Conservation (phyloP, 2,888 invertebrate genomes). For the Drosophila histrio region DNA sequence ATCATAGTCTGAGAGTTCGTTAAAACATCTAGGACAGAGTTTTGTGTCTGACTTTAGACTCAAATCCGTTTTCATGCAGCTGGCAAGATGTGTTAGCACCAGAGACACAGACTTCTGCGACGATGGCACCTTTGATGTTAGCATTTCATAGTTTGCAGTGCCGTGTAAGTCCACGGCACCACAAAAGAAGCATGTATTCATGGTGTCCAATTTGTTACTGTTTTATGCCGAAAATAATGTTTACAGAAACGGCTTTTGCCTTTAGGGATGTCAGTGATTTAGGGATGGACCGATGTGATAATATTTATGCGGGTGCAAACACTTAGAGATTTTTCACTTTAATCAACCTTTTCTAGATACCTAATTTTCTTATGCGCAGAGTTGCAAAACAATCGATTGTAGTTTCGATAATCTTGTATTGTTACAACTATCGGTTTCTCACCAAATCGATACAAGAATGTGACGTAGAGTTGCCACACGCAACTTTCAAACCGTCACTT, state of each 20-base stretch:
- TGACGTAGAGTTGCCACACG: slow-evolving; percentile 10
- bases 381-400: slow-evolving; percentile 47
- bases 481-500: neutral
- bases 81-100: slow-evolving; percentile 79
- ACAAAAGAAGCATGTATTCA: slow-evolving; percentile 79
- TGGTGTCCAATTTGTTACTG: slow-evolving; percentile 22
- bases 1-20: slow-evolving; percentile 77
- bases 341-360: slow-evolving; percentile 46
- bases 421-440: neutral
- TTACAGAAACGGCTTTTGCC: slow-evolving; percentile 43
- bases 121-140: slow-evolving; percentile 70
- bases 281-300: slow-evolving; percentile 62
- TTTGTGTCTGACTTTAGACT: slow-evolving; percentile 61
- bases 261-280: slow-evolving; percentile 39
- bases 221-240: slow-evolving; percentile 34
- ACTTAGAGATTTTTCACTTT: slow-evolving; percentile 50
- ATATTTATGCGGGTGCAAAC: slow-evolving; percentile 28
- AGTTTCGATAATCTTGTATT: slow-evolving; percentile 16
- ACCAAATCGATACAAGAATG: neutral
- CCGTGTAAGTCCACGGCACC: slow-evolving; percentile 66
- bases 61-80: slow-evolving; percentile 76
- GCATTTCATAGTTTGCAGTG: slow-evolving; percentile 60
- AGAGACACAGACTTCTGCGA: slow-evolving; percentile 78
- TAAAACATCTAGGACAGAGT: slow-evolving; percentile 75
- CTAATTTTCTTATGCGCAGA: slow-evolving; percentile 26